A percentile compares a stretch with the other conserved stretches of the same genome.
Evolutionary conservation across 2,113 vertebrate species (phyloP).

Genomic region (Orycteropus afer): DNA sequence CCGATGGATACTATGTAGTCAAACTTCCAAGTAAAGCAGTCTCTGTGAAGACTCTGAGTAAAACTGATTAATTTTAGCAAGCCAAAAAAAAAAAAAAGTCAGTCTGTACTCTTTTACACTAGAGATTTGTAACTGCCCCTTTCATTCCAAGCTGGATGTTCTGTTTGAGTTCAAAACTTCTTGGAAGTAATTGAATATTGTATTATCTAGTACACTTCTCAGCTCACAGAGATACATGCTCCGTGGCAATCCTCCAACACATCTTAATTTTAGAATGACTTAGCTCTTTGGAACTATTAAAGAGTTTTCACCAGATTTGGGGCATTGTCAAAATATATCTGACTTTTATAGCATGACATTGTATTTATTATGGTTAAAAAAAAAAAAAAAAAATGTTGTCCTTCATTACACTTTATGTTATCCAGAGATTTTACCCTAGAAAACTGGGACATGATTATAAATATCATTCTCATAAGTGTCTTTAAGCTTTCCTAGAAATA

Average conservation of each 20-base stretch:
- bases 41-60: background rate
- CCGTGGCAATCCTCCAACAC: background rate
- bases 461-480: background rate
- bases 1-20: background rate
- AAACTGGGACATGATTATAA: background rate
- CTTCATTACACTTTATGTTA: background rate
- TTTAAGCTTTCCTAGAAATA: background rate
- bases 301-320: slow-evolving; percentile 7
- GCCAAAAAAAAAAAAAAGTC: background rate
- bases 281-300: slow-evolving; percentile 17
- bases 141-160: slow-evolving; percentile 11
- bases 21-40: background rate
- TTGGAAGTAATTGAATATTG: background rate
- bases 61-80: background rate
- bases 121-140: background rate
- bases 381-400: background rate
- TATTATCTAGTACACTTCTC: background rate
- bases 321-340: slow-evolving; percentile 17
- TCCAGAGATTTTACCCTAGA: background rate
- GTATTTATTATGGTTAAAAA: background rate
- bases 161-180: background rate
- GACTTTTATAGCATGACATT: background rate
- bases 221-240: background rate
- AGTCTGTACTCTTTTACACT: background rate
- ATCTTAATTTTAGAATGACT: slow-evolving; percentile 43